phyloP scores from a whole-genome alignment of 1,140 invertebrate species.

The Pomacea maculata region DNA sequence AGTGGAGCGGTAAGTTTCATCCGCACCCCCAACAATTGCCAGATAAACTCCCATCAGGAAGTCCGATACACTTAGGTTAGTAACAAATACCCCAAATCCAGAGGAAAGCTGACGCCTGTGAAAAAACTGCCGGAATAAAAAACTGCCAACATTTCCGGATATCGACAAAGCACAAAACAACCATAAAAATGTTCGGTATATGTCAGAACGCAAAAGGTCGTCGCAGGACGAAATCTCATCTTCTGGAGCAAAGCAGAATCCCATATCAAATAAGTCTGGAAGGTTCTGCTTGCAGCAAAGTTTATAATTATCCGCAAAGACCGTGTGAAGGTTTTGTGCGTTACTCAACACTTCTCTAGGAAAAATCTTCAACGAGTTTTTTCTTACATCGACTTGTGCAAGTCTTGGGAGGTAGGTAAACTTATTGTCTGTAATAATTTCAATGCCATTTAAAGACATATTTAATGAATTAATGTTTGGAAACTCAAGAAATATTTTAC shows the following conservation, averaged over 20 bases:
- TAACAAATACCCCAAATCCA: constrained; percentile 38
- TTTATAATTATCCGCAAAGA: constrained; percentile 26
- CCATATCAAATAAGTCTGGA: constrained; percentile 12
- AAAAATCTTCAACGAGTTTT: constrained; percentile 21
- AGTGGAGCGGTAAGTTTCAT: constrained; percentile 37
- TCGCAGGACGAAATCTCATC: constrained; percentile 42
- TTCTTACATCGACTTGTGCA: neutral
- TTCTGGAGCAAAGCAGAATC: constrained; percentile 18
- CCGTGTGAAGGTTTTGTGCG: neutral
- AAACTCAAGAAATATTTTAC: constrained; percentile 4
- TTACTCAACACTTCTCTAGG: constrained; percentile 13
- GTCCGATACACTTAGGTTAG: constrained; percentile 30
- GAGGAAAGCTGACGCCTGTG: neutral
- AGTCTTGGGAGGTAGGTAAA: constrained; percentile 9
- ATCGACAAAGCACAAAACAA: constrained; percentile 31
- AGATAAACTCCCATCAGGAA: constrained; percentile 27
- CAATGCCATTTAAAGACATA: neutral
- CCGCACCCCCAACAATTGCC: constrained; percentile 18
- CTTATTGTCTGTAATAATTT: constrained; percentile 5
- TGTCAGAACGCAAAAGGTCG: constrained; percentile 31
- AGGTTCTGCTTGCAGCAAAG: constrained; percentile 34
- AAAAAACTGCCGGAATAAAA: constrained; percentile 20
- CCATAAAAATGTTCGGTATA: constrained; percentile 34
- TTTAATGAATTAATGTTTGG: constrained; percentile 2
- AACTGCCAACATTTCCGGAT: constrained; percentile 33